Evolutionary conservation across 2,888 invertebrate genomes (phyloP), one percentile per base, ranked within the genome.

Genomic region (Trypoxylon attenuatum): DNA sequence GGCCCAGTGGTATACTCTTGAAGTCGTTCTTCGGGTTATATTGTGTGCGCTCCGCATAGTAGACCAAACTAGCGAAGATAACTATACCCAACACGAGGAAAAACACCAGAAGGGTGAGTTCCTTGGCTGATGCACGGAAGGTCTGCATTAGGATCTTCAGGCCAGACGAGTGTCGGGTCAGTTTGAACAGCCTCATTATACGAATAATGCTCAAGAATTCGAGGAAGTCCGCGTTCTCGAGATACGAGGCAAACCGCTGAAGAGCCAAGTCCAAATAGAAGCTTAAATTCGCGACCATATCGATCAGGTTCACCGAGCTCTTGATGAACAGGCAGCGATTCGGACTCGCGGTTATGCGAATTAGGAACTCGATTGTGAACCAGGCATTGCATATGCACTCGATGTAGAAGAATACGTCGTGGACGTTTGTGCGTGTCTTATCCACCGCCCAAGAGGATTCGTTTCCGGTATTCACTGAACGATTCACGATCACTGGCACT

Each of bases 361-460:
- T 89, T 82, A 98, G 90, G 87, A 99, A 97, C 88, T 99, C 98
- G 83, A 99, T 91, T 27, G 98, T 98, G 89, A 99, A 99, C 99
- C 99, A 99, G 68, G 98, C 96, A 89, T 98, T 98, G 89, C 98
- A 98, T 76, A 98, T 93, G 89, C 97, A 97, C 89, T 99, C 98
- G 85, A 98, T 96, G 90, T 98, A 98, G 90, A 98, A 98, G 90
- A 99, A 99, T 82, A 96, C 97, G 75, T 96, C 92, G 89, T 98
- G 98, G 63, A 98, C 97, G 89, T 97, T 98, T 54, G 98, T 98
- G 88, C 95, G 94, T 81, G 93, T 91, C 88, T 95, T 95, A 89
- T 98, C 97, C 83, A 97, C 89, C 57, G 93, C 93, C 94, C 95
- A 96, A 74, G 91, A 91, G 58, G 92, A 92, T 82, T 93, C 93